Base-by-base conservation (phyloP, 2,888 invertebrate species). In the Pristionchus maxplancki region DNA sequence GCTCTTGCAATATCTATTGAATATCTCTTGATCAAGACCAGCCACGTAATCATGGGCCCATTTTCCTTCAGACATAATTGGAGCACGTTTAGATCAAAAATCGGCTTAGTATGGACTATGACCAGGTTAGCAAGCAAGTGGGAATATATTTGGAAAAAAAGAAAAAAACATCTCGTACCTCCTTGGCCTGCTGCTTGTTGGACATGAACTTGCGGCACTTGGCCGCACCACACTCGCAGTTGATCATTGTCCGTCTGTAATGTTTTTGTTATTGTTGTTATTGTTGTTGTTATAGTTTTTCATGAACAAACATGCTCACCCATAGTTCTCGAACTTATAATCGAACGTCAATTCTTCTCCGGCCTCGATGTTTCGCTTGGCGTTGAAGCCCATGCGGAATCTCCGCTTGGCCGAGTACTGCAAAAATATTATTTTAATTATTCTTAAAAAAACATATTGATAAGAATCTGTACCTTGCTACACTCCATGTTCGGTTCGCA, bases 401-500 rank as follows among this genome's bases (percentile, higher is more conserved):
- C 88, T 50, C 1, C 62, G 11, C 9, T 88, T 50, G 71, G 90
- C 85, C 20, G 88, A 88, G 89, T 88, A 90, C 89, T 89, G 71
- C 34, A 89, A 40, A 24, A 44, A 20, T 31, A 34, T 74, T 81
- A 83, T 58, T 84, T 28, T 31, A 53, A 53, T 83, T 20, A 34
- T 28, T 58, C 5, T 24, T 24, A n/a, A n/a, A n/a, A n/a, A n/a
- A n/a, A 83, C 34, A 20, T 11, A 50, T 53, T 3, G 15, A 24
- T 15, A 6, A 64, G 28, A 67, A n/a, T 17, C 20, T 71, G 34
- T 5, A 96, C 96, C 95, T 99, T 99, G 95, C 99, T 98, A 0
- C 99, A 99, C 95, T 98, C 98, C 6, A 98, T 97, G 95, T 99
- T 99, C 0, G 99, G 99, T 93, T 98, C 98, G 95, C 99, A 99